Evolutionary conservation across 2,888 invertebrate species (phyloP).

Genomic region (Noctua janthina): DNA sequence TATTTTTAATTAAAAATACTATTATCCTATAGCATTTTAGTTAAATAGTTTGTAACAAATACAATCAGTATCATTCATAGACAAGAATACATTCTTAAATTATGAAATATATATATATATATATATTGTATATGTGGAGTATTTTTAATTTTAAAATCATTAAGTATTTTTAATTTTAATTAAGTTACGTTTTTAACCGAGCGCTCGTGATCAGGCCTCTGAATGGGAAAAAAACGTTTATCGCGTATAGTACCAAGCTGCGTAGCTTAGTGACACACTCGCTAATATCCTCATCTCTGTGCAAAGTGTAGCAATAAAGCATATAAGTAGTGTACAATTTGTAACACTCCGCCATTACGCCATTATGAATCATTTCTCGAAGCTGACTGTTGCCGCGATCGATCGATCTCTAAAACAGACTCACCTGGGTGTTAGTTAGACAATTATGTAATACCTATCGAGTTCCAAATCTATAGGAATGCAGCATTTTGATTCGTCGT

Average conservation of each 20-base stretch:
- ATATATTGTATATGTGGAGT: no score
- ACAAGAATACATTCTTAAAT: no score
- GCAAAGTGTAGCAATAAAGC: conserved; percentile 27
- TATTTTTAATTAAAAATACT: no score
- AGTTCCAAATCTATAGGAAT: not conserved
- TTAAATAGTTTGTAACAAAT: no score
- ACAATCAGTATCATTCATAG: no score
- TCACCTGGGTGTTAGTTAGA: not conserved
- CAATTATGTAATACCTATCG: not conserved
- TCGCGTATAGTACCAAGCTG: not conserved
- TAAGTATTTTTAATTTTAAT: no score
- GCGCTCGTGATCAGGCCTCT: not conserved
- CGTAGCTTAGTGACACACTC: conserved; percentile 14
- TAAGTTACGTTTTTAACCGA: no score
- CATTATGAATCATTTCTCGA: conserved; percentile 42
- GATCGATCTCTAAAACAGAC: not conserved
- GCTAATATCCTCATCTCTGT: conserved; percentile 12
- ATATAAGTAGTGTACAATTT: conserved; percentile 21
- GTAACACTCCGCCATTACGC: conserved; percentile 25
- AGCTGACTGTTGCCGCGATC: not conserved
- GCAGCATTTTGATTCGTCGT: not conserved
- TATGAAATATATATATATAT: no score
- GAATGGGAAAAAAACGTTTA: not conserved
- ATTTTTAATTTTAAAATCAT: no score
- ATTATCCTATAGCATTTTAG: no score